These are phyloP conservation scores for Oreochromis mossambicus DNA, from an alignment of 2,797 vertebrate species.

Conservation along the genomic window DNA sequence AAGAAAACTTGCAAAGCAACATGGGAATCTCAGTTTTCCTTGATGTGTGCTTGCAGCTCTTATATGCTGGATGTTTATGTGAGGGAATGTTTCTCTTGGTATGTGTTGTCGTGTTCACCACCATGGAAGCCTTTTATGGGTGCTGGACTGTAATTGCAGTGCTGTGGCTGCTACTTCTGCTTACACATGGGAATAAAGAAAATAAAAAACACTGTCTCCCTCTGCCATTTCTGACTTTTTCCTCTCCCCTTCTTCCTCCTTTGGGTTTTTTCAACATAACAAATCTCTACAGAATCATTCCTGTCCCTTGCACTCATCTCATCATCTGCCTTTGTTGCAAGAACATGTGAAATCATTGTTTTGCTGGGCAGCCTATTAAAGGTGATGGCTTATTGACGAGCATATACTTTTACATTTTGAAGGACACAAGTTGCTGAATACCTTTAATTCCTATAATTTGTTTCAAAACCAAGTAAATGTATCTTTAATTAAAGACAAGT, in stretches of 20 bases:
- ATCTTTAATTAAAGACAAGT: not conserved
- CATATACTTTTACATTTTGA: slow-evolving; percentile 2
- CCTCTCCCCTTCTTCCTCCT: not conserved
- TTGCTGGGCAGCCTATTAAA: not conserved
- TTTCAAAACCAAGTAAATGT: not conserved
- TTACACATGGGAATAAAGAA: slow-evolving; percentile 4
- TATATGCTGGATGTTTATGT: not conserved
- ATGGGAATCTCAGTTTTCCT: not conserved
- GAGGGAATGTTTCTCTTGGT: not conserved
- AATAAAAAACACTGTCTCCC: not conserved
- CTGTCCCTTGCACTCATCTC: not conserved
- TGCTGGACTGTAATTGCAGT: slow-evolving; percentile 15
- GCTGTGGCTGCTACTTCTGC: slow-evolving; percentile 1
- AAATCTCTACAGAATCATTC: not conserved
- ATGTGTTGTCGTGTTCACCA: not conserved
- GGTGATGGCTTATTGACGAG: not conserved
- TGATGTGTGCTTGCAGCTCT: not conserved
- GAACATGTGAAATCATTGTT: slow-evolving; percentile 7
- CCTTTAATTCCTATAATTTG: not conserved
- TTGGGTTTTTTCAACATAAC: not conserved
- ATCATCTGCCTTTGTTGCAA: not conserved
- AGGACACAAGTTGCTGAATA: not conserved
- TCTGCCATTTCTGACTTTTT: not conserved
- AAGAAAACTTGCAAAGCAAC: not conserved
- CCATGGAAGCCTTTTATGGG: not conserved